Conservation (phyloP, 2,113 vertebrate genomes). For the Psilopogon haemacephalus region DNA sequence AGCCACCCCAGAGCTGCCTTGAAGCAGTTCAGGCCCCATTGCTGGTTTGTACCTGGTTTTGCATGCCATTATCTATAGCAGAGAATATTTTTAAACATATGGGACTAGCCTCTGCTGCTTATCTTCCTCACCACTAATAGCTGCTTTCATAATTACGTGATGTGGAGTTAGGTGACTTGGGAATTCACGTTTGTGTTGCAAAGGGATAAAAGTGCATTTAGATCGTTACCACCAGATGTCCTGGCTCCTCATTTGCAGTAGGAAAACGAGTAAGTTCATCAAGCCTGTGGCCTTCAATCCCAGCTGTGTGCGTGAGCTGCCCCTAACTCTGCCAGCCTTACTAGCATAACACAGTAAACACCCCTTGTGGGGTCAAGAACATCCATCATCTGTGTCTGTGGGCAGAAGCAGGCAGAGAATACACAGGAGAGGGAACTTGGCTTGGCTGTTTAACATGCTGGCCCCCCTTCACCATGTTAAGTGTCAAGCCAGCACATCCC, state of each 20-base stretch:
- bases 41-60: not conserved
- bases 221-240: conserved; percentile 41
- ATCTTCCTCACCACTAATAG: conserved; percentile 15
- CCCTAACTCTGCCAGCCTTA: not conserved
- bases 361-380: not conserved
- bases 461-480: not conserved
- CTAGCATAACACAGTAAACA: not conserved
- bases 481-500: not conserved
- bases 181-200: conserved; percentile 32
- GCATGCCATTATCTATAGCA: not conserved
- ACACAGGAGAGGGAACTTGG: conserved; percentile 15
- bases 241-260: conserved; percentile 11
- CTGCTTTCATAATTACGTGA: conserved; percentile 23
- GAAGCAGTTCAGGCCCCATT: not conserved
- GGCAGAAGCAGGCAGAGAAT: conserved; percentile 22
- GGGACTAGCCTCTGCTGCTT: conserved; percentile 6
- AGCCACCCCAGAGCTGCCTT: not conserved
- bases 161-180: conserved; percentile 7
- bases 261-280: conserved; percentile 15
- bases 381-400: conserved; percentile 36
- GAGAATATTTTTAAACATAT: not conserved
- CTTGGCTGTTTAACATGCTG: conserved; percentile 27
- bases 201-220: conserved; percentile 44
- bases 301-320: not conserved
- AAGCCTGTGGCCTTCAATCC: not conserved